Base-by-base conservation (phyloP, 1,140 invertebrate genomes). In the Stegodyphus mimosarum region DNA sequence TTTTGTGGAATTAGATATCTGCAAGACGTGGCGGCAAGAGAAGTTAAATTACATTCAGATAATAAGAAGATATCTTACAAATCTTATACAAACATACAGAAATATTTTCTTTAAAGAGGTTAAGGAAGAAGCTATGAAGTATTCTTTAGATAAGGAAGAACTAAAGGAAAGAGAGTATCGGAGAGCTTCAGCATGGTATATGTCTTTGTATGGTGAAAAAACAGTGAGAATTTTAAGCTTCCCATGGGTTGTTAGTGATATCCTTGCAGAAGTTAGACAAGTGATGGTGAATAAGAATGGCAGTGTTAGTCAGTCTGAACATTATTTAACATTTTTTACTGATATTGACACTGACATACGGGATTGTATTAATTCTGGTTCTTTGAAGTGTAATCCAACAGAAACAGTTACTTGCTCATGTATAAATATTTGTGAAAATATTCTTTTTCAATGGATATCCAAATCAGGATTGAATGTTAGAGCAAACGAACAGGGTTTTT, bases 151-250 rank as follows among this genome's bases (percentile, higher is more conserved):
- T 13, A 17, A 33, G n/a, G 11, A 66, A 69, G 69, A 73, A 18
- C 63, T 50, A 7, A 17, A 17, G 17, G 48, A 63, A 5, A 78
- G 33, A 13, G 80, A 64, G 33, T 80, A 52, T 50, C 74, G 66
- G 69, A 79, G 69, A 69, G 85, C 85, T 3, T 79, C 77, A 13
- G 85, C 85, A 48, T 86, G 85, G 85, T 86, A 86, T 50, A 80
- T 74, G 77, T 49, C 72, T 15, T 50, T 53, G 0, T 86, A 79
- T 75, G 18, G 63, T 15, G 67, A 50, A 7, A 53, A 69, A 11
- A 17, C n/a, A 74, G 60, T 73, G 11, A 52, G 6, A 64, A 50
- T 48, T 6, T 50, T 74, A 13, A 78, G 85, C 17, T 86, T 86
- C 72, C 85, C 85, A 48, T 86, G 85, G 85, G 49, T 86, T 60